phyloP scores from a whole-genome alignment of 2,888 invertebrate species.

The Luperina nickerlii region DNA sequence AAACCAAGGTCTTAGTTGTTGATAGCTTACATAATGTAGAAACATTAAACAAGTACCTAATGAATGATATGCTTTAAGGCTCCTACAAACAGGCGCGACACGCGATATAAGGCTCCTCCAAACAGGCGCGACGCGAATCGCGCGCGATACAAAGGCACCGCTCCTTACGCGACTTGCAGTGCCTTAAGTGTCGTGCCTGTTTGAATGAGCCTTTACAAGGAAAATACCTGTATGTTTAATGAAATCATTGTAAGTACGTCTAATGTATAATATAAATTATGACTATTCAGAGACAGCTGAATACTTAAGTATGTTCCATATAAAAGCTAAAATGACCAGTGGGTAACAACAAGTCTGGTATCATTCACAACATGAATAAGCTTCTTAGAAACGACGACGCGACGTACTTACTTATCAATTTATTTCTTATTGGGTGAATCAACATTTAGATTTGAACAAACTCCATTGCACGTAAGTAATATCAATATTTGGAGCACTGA shows the following conservation, averaged over 20 bases:
- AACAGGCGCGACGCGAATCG: too few species aligned
- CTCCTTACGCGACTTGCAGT: too few species aligned
- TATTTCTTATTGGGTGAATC: conserved; percentile 58
- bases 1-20: not conserved
- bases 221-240: conserved; percentile 27
- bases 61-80: too few species aligned
- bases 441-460: conserved; percentile 58
- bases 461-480: conserved; percentile 49
- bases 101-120: too few species aligned
- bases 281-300: conserved; percentile 18
- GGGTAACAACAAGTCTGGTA: conserved; percentile 44
- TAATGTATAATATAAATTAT: conserved; percentile 4
- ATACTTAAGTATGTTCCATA: conserved; percentile 1
- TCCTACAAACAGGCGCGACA: too few species aligned
- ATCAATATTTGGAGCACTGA: conserved; percentile 50
- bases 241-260: conserved; percentile 33
- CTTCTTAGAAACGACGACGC: conserved; percentile 50
- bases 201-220: not conserved
- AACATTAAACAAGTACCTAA: too few species aligned
- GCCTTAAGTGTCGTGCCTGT: too few species aligned
- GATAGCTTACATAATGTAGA: not conserved
- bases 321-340: conserved; percentile 44
- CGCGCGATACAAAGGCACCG: too few species aligned
- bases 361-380: conserved; percentile 50
- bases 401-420: conserved; percentile 57